Percentiles rank a stretch among this genome's conserved stretches.
These are phyloP conservation scores for Drosophila mojavensis DNA, from an alignment of 1,140 invertebrate genomes.

Conservation along the genomic window DNA sequence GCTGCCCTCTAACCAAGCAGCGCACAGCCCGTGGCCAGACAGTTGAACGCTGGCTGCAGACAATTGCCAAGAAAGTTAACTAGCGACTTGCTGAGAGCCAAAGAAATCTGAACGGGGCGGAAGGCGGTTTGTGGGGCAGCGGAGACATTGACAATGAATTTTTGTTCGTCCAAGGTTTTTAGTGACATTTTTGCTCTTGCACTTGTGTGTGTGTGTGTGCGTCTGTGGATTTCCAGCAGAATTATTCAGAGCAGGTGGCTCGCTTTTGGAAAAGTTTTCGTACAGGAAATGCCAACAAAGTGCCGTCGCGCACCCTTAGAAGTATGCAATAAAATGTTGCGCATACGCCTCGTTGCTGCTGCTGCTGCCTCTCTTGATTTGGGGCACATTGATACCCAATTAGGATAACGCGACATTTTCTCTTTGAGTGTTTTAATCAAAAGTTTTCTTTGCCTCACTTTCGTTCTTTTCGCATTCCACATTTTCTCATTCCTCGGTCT, in stretches of 20 bases:
- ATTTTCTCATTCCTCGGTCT: not conserved
- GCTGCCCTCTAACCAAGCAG: not conserved
- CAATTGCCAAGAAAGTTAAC: constrained; percentile 77
- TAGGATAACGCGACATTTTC: constrained; percentile 78
- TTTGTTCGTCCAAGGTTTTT: constrained; percentile 49
- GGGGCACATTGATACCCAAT: constrained; percentile 79
- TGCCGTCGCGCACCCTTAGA: constrained; percentile 28
- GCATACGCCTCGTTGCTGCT: constrained; percentile 44
- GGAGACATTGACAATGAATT: constrained; percentile 73
- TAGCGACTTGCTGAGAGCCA: constrained; percentile 35
- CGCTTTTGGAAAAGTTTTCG: constrained; percentile 46
- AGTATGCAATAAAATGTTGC: constrained; percentile 81
- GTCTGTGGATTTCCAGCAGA: constrained; percentile 34
- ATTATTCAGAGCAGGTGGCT: constrained; percentile 49
- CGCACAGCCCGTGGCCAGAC: constrained; percentile 30
- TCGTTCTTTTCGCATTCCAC: not conserved
- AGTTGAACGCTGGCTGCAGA: constrained; percentile 59
- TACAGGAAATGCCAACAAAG: constrained; percentile 60
- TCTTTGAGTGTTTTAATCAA: constrained; percentile 75
- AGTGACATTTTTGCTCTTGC: constrained; percentile 34
- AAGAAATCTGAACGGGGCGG: not conserved
- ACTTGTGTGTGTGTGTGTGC: constrained; percentile 15
- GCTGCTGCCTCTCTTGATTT: constrained; percentile 62
- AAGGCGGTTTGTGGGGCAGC: not conserved
- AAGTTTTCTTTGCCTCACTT: constrained; percentile 43